Conservation (phyloP, 2,797 vertebrate species). For the Pampus argenteus region DNA sequence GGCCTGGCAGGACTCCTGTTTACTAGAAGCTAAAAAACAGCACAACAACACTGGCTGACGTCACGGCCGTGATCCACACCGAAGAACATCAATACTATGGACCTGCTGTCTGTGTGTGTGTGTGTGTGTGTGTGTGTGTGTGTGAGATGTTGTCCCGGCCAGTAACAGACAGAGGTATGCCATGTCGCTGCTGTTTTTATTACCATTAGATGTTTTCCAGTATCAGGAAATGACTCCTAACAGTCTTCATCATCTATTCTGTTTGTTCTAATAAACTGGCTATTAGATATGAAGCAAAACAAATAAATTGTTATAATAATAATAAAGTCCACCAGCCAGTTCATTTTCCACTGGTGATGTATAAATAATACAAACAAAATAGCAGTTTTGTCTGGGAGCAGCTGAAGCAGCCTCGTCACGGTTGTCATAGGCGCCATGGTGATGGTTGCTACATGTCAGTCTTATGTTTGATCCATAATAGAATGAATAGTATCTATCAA, state of each 20-base stretch:
- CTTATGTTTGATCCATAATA: too few relatives aligned
- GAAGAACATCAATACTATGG: constrained; percentile 69
- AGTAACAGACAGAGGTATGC: constrained; percentile 7
- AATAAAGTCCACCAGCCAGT: too few relatives aligned
- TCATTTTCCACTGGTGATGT: too few relatives aligned
- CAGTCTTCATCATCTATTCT: not conserved
- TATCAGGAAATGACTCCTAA: constrained; percentile 14
- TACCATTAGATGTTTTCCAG: constrained; percentile 28
- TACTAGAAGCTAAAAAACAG: constrained; percentile 66
- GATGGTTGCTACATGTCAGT: too few relatives aligned
- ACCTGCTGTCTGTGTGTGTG: not conserved
- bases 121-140: constrained; percentile 18
- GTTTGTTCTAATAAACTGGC: not conserved
- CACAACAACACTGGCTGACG: constrained; percentile 74
- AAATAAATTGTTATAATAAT: too few relatives aligned
- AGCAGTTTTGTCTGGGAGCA: too few relatives aligned
- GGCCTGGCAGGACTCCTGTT: constrained; percentile 76
- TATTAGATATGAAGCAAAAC: too few relatives aligned
- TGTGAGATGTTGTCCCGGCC: constrained; percentile 9
- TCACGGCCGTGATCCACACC: constrained; percentile 67
- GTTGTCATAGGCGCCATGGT: too few relatives aligned
- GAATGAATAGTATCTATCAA: too few relatives aligned
- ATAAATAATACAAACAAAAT: too few relatives aligned
- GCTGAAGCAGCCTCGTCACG: too few relatives aligned
- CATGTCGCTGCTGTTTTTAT: constrained; percentile 14